A percentile compares a stretch with the other conserved stretches of the same genome.
phyloP scores from a whole-genome alignment of 2,797 vertebrate species.

The Thaleichthys pacificus region DNA sequence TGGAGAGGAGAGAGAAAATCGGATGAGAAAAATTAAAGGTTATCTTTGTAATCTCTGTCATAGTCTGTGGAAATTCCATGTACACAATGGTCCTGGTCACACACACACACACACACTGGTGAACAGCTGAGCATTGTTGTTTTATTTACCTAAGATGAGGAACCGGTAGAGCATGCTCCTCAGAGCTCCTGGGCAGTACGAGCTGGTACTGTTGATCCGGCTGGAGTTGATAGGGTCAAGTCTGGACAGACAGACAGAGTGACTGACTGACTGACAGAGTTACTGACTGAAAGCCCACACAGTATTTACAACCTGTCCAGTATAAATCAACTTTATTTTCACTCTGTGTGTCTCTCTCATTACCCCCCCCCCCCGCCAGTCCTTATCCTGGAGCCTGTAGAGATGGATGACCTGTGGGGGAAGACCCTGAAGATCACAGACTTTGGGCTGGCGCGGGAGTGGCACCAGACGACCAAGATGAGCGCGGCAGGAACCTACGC shows the following conservation, averaged over 20 bases:
- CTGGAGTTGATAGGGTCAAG: too few relatives aligned
- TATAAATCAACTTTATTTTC: too few relatives aligned
- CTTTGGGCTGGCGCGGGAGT: slow-evolving; percentile 89
- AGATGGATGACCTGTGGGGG: slow-evolving; percentile 76
- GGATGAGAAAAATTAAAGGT: too few relatives aligned
- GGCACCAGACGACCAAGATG: slow-evolving; percentile 94
- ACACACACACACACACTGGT: neutral
- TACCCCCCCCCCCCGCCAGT: slow-evolving; percentile 66
- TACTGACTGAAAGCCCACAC: too few relatives aligned
- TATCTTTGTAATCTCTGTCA: too few relatives aligned
- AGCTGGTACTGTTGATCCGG: too few relatives aligned
- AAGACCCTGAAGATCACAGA: slow-evolving; percentile 92
- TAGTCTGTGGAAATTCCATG: neutral
- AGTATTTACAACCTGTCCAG: too few relatives aligned
- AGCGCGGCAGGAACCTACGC: slow-evolving; percentile 90
- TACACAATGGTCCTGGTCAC: neutral
- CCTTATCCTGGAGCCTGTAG: slow-evolving; percentile 84
- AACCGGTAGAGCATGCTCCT: slow-evolving; percentile 8
- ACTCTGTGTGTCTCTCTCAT: neutral
- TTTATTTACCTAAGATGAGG: neutral
- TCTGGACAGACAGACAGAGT: too few relatives aligned
- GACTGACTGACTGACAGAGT: too few relatives aligned
- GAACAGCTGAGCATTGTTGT: neutral
- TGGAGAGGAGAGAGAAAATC: slow-evolving; percentile 7
- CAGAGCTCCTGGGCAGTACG: too few relatives aligned